Conservation (phyloP, 2,113 vertebrate genomes). For the Anser cygnoides region DNA sequence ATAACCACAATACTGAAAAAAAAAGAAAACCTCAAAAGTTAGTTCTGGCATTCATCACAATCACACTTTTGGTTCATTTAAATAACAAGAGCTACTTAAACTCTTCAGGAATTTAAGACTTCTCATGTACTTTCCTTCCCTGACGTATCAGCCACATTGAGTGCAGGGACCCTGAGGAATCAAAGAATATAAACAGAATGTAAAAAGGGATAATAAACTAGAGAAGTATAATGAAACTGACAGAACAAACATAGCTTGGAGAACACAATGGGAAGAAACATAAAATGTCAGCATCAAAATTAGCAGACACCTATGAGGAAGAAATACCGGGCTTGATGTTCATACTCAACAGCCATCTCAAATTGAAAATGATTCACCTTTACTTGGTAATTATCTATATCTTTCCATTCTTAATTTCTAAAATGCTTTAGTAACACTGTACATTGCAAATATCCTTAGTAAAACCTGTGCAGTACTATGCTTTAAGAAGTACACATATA, state of each 20-base stretch:
- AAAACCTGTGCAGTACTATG: background rate
- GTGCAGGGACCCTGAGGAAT: background rate
- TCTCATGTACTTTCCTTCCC: background rate
- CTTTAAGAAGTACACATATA: background rate
- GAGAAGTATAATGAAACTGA: background rate
- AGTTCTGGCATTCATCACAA: background rate
- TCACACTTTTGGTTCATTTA: background rate
- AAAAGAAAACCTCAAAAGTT: background rate
- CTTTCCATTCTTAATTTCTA: background rate
- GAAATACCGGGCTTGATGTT: background rate
- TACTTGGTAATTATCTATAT: background rate
- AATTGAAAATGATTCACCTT: background rate
- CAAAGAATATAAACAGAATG: background rate
- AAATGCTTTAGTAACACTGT: background rate
- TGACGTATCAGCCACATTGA: background rate
- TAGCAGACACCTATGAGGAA: background rate
- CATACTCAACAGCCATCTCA: background rate
- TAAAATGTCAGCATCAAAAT: background rate
- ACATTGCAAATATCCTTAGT: background rate
- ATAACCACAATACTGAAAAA: background rate
- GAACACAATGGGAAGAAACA: background rate
- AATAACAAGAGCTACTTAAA: background rate
- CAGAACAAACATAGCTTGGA: background rate
- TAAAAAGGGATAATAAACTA: background rate
- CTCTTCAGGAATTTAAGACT: background rate